A percentile compares a stretch with the other conserved stretches of the same genome.
Evolutionary conservation across 2,113 vertebrate genomes (phyloP).

Genomic region (Gallinago jamesoni): DNA sequence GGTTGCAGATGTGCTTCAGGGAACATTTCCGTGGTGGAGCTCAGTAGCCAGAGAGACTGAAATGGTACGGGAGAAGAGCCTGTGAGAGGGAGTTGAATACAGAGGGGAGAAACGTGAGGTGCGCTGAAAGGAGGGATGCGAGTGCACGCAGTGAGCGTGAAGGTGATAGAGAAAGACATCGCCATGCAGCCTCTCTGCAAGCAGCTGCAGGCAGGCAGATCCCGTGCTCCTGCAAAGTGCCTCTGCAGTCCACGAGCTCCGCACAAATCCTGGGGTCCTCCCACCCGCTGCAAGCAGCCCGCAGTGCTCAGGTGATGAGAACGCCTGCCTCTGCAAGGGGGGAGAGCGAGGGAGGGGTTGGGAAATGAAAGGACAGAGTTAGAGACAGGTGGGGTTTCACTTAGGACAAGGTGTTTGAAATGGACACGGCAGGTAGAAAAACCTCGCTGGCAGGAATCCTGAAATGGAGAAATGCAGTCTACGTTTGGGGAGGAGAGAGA

Average conservation of each 20-base stretch:
- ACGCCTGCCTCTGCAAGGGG: background rate
- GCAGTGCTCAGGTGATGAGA: background rate
- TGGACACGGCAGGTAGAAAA: background rate
- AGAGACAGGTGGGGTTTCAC: background rate
- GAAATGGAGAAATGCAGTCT: accelerated
- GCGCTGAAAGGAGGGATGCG: background rate
- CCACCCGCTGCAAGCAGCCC: background rate
- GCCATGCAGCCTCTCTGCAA: background rate
- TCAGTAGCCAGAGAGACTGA: background rate
- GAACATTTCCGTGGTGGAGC: background rate
- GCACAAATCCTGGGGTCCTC: background rate
- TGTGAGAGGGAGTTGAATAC: background rate
- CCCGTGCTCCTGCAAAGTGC: background rate
- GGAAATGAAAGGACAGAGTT: background rate
- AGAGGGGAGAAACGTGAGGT: background rate
- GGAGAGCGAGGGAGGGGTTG: background rate
- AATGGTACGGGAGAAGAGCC: background rate
- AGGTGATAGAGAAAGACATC: background rate
- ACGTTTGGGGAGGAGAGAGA: background rate
- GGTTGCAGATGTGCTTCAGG: background rate
- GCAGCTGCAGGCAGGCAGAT: background rate
- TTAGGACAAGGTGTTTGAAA: background rate
- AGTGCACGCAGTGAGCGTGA: background rate
- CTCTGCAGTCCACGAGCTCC: background rate
- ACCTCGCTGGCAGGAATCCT: background rate